A percentile compares a stretch with the other conserved stretches of the same genome.
phyloP scores from a whole-genome alignment of 2,797 vertebrate genomes.

The Hapalemur alaotrensis region DNA sequence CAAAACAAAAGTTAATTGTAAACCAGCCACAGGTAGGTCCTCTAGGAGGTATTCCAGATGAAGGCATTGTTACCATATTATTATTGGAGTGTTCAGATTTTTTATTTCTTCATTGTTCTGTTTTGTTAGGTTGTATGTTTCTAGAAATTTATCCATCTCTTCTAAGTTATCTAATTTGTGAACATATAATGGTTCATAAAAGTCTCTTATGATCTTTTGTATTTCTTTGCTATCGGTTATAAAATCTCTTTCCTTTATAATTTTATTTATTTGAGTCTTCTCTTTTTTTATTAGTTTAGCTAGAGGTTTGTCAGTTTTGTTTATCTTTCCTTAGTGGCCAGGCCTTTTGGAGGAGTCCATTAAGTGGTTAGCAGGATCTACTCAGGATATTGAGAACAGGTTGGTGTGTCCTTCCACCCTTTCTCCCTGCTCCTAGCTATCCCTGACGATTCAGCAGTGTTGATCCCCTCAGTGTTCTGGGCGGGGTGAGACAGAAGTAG shows the following conservation, averaged over 20 bases:
- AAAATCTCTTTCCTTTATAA: background rate
- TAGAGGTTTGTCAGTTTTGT: background rate
- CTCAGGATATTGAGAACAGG: background rate
- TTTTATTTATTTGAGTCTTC: background rate
- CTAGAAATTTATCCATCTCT: background rate
- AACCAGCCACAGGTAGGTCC: background rate
- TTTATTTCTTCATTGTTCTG: background rate
- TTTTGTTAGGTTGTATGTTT: background rate
- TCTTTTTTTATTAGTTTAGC: background rate
- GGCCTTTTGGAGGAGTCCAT: background rate
- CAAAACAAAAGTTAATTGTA: background rate
- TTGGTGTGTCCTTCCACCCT: background rate
- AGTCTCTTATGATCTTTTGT: background rate
- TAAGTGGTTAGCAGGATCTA: background rate
- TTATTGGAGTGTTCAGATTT: background rate
- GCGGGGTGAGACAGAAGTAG: too few relatives aligned
- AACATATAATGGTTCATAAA: background rate
- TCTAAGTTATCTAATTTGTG: background rate
- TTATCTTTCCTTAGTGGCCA: background rate
- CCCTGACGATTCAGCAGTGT: background rate
- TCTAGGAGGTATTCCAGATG: background rate
- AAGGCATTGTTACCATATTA: background rate
- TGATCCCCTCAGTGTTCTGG: background rate
- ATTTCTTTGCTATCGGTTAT: background rate
- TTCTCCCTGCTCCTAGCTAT: background rate